A percentile compares a stretch with the other conserved stretches of the same genome.
Evolutionary conservation across 2,113 vertebrate genomes (phyloP).

Genomic region (Clarias macrocephalus): DNA sequence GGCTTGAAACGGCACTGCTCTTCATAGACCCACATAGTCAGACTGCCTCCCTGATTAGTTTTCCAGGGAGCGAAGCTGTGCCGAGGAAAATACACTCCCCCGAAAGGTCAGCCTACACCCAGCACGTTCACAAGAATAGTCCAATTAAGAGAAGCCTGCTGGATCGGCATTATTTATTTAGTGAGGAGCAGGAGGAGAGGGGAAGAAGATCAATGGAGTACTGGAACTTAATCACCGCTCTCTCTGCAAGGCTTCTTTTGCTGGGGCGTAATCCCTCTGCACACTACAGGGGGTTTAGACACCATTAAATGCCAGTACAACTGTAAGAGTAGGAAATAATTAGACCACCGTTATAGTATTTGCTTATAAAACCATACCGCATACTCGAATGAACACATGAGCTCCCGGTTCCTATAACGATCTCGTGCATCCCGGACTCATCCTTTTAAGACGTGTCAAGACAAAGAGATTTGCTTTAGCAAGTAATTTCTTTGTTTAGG

Average conservation of each 20-base stretch:
- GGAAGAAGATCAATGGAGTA: conserved; percentile 71
- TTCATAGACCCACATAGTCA: conserved; percentile 38
- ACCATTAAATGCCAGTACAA: conserved; percentile 40
- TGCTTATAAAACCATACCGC: neutral
- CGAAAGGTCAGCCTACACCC: conserved; percentile 68
- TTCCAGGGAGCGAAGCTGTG: conserved; percentile 56
- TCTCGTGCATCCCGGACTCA: neutral
- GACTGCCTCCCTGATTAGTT: conserved; percentile 52
- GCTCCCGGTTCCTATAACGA: neutral
- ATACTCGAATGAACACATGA: neutral
- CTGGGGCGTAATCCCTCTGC: conserved; percentile 58
- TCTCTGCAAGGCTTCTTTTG: conserved; percentile 63
- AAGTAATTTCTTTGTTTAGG: neutral
- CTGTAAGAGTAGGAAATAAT: conserved; percentile 23
- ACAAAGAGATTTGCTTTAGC: neutral
- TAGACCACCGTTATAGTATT: conserved; percentile 19
- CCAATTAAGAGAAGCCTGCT: conserved; percentile 71
- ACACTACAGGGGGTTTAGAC: conserved; percentile 43
- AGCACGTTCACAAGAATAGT: conserved; percentile 65
- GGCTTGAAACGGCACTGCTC: neutral
- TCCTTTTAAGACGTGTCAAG: too few relatives aligned
- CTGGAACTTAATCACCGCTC: conserved; percentile 73
- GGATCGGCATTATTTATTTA: conserved; percentile 72
- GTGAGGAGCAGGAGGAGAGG: conserved; percentile 59
- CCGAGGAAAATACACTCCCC: conserved; percentile 53